Evolutionary conservation across 1,140 invertebrate genomes (phyloP).

Genomic region (Tetranychus urticae): DNA sequence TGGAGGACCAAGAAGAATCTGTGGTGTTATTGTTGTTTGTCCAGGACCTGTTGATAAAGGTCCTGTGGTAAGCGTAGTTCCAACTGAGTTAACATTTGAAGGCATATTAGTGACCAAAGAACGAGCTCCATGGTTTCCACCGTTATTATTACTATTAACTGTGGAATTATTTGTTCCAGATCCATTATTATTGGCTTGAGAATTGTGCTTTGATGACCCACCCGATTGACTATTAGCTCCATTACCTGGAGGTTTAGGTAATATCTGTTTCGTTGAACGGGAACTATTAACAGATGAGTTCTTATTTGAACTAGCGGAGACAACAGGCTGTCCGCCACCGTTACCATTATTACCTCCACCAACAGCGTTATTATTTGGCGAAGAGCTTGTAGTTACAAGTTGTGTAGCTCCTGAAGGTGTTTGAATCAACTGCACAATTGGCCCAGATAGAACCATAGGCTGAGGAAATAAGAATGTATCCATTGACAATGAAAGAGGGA

Average conservation of each 20-base stretch:
- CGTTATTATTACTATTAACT: background rate
- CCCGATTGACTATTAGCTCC: background rate
- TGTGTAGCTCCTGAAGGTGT: conserved; percentile 3
- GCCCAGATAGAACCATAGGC: background rate
- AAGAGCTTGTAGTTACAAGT: conserved; percentile 1
- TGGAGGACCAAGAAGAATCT: conserved; percentile 9
- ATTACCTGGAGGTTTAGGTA: conserved; percentile 14
- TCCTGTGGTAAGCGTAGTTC: background rate
- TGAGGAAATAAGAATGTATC: too few species aligned
- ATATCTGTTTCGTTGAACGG: conserved; percentile 14
- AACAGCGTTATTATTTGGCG: background rate
- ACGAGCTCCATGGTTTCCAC: background rate
- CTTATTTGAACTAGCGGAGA: background rate
- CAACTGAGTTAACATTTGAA: background rate
- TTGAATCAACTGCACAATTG: conserved; percentile 8
- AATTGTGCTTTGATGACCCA: too few species aligned
- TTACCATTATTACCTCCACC: background rate
- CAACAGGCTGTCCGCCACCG: background rate
- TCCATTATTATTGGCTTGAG: too few species aligned
- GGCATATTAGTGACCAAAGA: background rate
- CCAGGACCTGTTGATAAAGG: background rate
- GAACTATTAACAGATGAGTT: background rate
- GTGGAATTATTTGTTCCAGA: too few species aligned
- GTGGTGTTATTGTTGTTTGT: background rate
- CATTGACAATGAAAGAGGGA: too few species aligned